Conservation (phyloP, 2,113 vertebrate species). For the Malurus cyaneus region DNA sequence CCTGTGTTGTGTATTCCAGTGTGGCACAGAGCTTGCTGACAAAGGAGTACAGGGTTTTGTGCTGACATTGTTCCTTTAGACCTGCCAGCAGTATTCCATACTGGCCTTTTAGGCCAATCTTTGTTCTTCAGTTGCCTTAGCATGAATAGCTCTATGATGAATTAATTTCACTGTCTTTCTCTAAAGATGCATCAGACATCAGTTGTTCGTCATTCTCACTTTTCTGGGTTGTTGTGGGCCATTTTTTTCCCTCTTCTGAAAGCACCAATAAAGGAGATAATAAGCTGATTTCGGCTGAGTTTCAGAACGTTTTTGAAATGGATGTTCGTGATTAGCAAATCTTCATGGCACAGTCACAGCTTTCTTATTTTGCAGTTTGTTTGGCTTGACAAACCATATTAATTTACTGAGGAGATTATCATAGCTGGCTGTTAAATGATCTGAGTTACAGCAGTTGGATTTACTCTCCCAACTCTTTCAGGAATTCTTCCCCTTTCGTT, state of each 20-base stretch:
- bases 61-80: not conserved
- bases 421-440: not conserved
- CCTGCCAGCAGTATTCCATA: not conserved
- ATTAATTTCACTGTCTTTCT: not conserved
- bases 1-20: not conserved
- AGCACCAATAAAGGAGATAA: not conserved
- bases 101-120: not conserved
- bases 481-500: not conserved
- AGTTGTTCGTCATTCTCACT: not conserved
- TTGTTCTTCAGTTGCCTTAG: not conserved
- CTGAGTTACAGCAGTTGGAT: not conserved
- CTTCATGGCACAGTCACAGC: not conserved
- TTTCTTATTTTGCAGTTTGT: conserved; percentile 17
- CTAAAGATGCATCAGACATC: not conserved
- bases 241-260: not conserved
- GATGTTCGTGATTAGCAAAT: not conserved
- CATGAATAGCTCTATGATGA: not conserved
- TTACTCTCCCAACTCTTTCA: not conserved
- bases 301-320: not conserved
- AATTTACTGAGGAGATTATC: not conserved
- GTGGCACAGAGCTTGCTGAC: not conserved
- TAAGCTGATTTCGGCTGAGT: not conserved
- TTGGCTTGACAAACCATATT: conserved; percentile 6
- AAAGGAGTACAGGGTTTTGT: not conserved
- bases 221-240: not conserved